These are phyloP conservation scores for Zaprionus inermis DNA, from an alignment of 1,140 invertebrate species.

Conservation along the genomic window DNA sequence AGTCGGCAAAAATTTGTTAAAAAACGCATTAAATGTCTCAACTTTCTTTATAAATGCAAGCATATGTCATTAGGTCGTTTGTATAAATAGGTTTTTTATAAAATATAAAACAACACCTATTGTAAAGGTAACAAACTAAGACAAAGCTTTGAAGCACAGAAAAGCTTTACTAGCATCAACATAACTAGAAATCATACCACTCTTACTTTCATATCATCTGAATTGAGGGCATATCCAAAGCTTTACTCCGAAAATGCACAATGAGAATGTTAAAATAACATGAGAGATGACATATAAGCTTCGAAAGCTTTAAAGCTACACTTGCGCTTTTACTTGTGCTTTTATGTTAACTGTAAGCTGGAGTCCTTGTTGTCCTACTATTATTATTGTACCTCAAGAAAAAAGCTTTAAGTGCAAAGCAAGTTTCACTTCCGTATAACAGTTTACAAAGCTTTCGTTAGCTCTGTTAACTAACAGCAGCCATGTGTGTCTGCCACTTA, in stretches of 20 bases:
- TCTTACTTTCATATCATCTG: too few relatives aligned
- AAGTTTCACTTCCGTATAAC: neutral
- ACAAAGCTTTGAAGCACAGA: too few relatives aligned
- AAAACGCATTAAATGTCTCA: too few relatives aligned
- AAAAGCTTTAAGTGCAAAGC: neutral
- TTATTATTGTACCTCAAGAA: too few relatives aligned
- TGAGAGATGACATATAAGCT: neutral
- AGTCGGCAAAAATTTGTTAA: too few relatives aligned
- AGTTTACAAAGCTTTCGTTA: neutral
- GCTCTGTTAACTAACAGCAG: neutral
- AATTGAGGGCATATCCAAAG: neutral
- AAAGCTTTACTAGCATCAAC: neutral
- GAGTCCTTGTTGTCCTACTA: neutral
- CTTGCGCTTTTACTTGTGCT: neutral
- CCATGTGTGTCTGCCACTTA: neutral
- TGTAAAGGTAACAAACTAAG: neutral
- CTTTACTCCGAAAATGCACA: constrained; percentile 14
- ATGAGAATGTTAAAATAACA: neutral
- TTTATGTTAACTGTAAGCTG: constrained; percentile 21
- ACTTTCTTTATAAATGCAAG: too few relatives aligned
- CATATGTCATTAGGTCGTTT: too few relatives aligned
- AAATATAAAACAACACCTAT: neutral
- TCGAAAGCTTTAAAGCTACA: neutral
- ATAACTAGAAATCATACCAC: too few relatives aligned
- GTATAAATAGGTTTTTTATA: neutral